Conservation (phyloP, 2,888 invertebrate species). For the Hydriomena furcata region DNA sequence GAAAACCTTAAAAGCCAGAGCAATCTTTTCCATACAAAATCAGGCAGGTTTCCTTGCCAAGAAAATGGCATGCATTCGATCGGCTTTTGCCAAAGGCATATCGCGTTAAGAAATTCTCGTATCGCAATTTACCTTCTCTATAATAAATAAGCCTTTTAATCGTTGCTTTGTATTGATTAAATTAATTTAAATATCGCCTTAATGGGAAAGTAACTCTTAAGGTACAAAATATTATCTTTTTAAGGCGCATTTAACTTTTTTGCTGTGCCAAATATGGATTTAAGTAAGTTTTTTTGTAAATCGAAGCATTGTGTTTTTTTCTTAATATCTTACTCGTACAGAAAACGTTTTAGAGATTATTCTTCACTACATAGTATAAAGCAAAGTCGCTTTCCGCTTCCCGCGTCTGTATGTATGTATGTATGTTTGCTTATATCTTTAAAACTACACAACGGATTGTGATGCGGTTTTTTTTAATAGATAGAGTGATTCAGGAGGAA, state of each 20-base stretch:
- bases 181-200: constrained; percentile 46
- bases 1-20: background rate
- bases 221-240: background rate
- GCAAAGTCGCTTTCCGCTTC: too few relatives aligned
- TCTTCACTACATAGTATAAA: too few relatives aligned
- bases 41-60: constrained; percentile 18
- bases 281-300: constrained; percentile 18
- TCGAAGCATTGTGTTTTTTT: constrained; percentile 33
- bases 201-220: constrained; percentile 53
- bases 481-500: too few relatives aligned
- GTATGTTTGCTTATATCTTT: too few relatives aligned
- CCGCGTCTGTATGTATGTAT: too few relatives aligned
- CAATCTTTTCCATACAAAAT: background rate
- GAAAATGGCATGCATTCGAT: constrained; percentile 36
- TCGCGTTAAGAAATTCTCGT: constrained; percentile 55
- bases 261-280: constrained; percentile 4
- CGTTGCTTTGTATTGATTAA: constrained; percentile 61
- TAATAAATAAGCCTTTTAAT: constrained; percentile 73
- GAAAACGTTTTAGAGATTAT: constrained; percentile 48
- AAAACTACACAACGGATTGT: too few relatives aligned
- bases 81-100: constrained; percentile 57
- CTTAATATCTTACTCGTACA: constrained; percentile 49
- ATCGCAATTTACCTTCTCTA: constrained; percentile 65
- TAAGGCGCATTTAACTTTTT: constrained; percentile 6
- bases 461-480: too few relatives aligned